Evolutionary conservation across 2,113 vertebrate genomes (phyloP).

Genomic region (Ciconia stormi): DNA sequence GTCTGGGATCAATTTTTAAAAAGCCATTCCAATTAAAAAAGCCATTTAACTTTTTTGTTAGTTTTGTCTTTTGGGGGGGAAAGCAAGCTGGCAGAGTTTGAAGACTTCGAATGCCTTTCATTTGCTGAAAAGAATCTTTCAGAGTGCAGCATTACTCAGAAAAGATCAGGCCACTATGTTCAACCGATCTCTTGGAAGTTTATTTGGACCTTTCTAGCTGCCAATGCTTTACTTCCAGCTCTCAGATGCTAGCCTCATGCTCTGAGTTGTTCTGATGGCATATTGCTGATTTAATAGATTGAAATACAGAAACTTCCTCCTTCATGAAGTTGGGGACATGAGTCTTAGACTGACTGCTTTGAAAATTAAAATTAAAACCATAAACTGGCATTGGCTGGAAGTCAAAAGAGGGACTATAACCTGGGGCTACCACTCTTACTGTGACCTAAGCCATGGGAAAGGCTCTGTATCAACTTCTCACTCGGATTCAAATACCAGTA

Average conservation of each 20-base stretch:
- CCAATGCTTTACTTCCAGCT: background rate
- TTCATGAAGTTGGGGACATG: background rate
- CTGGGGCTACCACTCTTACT: background rate
- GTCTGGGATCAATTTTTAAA: background rate
- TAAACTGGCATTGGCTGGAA: background rate
- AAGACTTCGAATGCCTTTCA: background rate
- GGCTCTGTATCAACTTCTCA: background rate
- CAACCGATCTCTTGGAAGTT: background rate
- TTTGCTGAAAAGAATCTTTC: background rate
- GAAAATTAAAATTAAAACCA: background rate
- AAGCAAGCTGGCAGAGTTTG: background rate
- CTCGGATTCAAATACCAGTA: fast-evolving
- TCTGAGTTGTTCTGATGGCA: background rate
- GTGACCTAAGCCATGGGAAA: background rate
- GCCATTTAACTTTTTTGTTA: background rate
- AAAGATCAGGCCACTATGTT: background rate
- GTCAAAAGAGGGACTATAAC: background rate
- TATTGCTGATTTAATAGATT: background rate
- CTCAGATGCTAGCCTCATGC: background rate
- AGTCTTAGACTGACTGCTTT: background rate
- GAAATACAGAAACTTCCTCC: background rate
- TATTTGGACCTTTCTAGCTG: background rate
- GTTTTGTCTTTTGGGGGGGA: background rate
- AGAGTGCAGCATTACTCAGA: background rate
- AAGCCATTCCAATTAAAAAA: background rate